phyloP scores from a whole-genome alignment of 2,888 invertebrate genomes.

The Tetragonula carbonaria region DNA sequence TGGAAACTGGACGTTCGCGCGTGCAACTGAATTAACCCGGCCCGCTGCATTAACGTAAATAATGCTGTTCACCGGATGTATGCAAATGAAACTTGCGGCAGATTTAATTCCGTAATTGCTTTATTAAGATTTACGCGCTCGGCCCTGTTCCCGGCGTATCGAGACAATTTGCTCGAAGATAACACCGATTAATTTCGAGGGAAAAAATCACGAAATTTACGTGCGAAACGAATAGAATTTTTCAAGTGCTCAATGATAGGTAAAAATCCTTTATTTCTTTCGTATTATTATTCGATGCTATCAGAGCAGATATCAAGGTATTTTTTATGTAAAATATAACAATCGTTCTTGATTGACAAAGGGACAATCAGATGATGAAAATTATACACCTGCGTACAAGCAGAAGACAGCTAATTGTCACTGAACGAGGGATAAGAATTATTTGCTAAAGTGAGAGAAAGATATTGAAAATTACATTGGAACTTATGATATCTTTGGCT shows the following conservation, averaged over 20 bases:
- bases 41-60: slow-evolving; percentile 19
- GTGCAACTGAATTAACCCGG: slow-evolving; percentile 11
- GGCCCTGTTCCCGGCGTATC: neutral
- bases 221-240: no score
- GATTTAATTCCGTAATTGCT: slow-evolving; percentile 38
- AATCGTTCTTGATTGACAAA: neutral
- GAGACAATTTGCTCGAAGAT: neutral
- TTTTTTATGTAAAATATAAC: neutral
- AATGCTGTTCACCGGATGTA: slow-evolving; percentile 25
- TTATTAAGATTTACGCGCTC: slow-evolving; percentile 20
- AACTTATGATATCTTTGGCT: no score
- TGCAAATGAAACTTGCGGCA: slow-evolving; percentile 31
- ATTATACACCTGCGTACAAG: neutral
- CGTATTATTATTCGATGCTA: no score
- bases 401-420: neutral
- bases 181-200: neutral
- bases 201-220: neutral
- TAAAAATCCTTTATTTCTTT: no score
- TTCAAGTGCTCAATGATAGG: no score
- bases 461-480: no score
- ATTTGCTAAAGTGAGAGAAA: no score
- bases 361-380: neutral
- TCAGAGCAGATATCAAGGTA: no score
- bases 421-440: no score
- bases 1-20: neutral